Evolutionary conservation across 2,113 vertebrate genomes (phyloP).

Genomic region (Syrmaticus mikado): DNA sequence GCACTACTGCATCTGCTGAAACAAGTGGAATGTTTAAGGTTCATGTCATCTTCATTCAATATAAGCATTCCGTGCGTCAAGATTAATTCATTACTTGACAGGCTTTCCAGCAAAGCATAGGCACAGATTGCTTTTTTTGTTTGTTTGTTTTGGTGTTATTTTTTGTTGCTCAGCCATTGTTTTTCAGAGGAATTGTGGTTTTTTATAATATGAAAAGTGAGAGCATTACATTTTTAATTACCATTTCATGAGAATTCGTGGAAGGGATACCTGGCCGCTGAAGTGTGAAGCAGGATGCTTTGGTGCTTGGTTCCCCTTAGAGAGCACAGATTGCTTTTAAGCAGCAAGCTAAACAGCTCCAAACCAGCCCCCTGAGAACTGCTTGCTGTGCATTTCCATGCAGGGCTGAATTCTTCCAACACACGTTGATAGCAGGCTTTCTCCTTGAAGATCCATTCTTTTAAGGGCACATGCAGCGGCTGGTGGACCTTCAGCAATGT

Average conservation of each 20-base stretch:
- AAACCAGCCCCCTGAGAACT: neutral
- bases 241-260: neutral
- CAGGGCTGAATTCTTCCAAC: rapidly evolving
- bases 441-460: neutral
- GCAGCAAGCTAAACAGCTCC: neutral
- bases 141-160: neutral
- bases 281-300: neutral
- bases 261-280: neutral
- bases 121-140: neutral
- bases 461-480: neutral
- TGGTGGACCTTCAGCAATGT: neutral
- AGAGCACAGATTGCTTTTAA: rapidly evolving
- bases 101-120: neutral
- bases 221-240: neutral
- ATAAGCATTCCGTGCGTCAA: rapidly evolving
- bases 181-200: too few relatives aligned
- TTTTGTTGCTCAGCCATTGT: too few relatives aligned
- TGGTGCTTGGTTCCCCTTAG: neutral
- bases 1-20: neutral
- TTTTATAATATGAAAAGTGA: too few relatives aligned
- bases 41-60: rapidly evolving
- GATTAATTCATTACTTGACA: neutral
- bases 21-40: neutral
- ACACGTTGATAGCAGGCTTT: neutral
- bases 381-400: neutral